Evolutionary conservation across 2,797 vertebrate genomes (phyloP).

Genomic region (Cetoscarus ocellatus): DNA sequence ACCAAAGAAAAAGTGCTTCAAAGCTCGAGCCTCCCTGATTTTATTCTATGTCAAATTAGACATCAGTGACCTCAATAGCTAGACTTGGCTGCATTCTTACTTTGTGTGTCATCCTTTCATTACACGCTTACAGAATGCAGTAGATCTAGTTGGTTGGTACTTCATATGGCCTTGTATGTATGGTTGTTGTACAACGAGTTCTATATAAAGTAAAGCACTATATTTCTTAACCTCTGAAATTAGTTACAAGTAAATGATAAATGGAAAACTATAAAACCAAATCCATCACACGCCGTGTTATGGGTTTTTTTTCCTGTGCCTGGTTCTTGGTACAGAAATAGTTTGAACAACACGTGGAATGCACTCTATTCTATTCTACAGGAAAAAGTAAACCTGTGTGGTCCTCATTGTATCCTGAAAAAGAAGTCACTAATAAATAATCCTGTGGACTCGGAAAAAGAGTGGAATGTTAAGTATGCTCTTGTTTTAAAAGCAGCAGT

Average conservation of each 20-base stretch:
- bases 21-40: conserved; percentile 5
- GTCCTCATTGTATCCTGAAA: background rate
- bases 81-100: background rate
- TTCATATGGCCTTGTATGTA: conserved; percentile 2
- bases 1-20: background rate
- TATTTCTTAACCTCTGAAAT: background rate
- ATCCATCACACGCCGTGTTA: background rate
- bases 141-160: background rate
- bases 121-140: conserved; percentile 25
- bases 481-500: conserved; percentile 82
- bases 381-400: conserved; percentile 1
- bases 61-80: background rate
- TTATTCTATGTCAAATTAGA: conserved; percentile 16
- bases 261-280: background rate
- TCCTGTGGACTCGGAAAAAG: background rate
- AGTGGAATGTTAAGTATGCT: conserved; percentile 21
- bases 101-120: background rate
- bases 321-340: background rate
- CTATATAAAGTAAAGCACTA: background rate
- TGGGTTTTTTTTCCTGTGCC: background rate
- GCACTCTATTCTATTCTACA: background rate
- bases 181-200: background rate
- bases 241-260: background rate
- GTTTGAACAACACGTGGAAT: conserved; percentile 3
- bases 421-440: conserved; percentile 11